These are phyloP conservation scores for Brachionus angularis DNA, from an alignment of 1,140 invertebrate genomes.

Conservation along the genomic window DNA sequence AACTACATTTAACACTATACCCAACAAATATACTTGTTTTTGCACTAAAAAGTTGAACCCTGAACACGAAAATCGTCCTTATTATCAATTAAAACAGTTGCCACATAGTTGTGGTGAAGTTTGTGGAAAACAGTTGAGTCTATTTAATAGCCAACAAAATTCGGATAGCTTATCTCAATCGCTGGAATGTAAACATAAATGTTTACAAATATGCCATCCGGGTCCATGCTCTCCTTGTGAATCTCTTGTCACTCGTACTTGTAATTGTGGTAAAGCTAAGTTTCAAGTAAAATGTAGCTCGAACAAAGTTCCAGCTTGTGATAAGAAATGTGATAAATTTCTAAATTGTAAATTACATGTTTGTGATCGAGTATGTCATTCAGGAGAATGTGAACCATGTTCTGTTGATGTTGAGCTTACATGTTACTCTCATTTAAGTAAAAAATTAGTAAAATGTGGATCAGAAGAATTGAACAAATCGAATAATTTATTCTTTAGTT, in stretches of 20 bases:
- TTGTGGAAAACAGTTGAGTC: slow-evolving; percentile 73
- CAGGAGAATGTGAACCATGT: slow-evolving; percentile 53
- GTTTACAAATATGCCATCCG: slow-evolving; percentile 73
- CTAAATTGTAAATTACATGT: slow-evolving; percentile 55
- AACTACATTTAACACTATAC: slow-evolving; percentile 48
- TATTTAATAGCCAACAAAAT: slow-evolving; percentile 50
- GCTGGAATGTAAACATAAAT: slow-evolving; percentile 43
- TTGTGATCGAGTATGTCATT: slow-evolving; percentile 60
- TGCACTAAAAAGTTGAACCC: slow-evolving; percentile 51
- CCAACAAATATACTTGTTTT: slow-evolving; percentile 56
- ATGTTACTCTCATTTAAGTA: slow-evolving; percentile 62
- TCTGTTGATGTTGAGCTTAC: slow-evolving; percentile 51
- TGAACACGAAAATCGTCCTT: slow-evolving; percentile 73
- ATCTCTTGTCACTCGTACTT: slow-evolving; percentile 61
- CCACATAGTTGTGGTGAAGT: slow-evolving; percentile 62
- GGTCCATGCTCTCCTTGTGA: slow-evolving; percentile 73
- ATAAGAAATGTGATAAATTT: slow-evolving; percentile 46
- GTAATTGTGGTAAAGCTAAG: slow-evolving; percentile 59
- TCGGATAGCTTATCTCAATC: too few relatives aligned
- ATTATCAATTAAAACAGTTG: slow-evolving; percentile 59
- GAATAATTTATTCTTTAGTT: slow-evolving; percentile 64
- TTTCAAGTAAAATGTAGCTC: slow-evolving; percentile 27
- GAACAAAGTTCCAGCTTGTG: slow-evolving; percentile 19
- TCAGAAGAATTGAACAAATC: slow-evolving; percentile 48
- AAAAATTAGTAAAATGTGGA: slow-evolving; percentile 60